Base-by-base conservation (phyloP, 2,113 vertebrate genomes). In the human (Homo sapiens) region DNA sequence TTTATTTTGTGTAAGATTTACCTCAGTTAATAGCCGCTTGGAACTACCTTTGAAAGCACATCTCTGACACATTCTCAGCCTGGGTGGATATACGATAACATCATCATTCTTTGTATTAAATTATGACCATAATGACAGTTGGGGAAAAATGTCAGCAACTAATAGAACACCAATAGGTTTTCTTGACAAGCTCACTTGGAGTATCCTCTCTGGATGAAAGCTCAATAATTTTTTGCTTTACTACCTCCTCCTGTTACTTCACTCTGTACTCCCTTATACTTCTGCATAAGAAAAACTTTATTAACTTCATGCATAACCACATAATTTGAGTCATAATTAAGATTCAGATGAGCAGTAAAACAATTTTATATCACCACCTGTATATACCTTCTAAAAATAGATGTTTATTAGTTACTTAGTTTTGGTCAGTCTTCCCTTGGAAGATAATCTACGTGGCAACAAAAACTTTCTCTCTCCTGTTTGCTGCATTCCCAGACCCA, bases 381-480 rank as follows among this genome's bases (percentile, higher is more conserved):
- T 38, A 43, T 35, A 38, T 85, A 91, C 25, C 16, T 85, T 90
- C 38, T 90, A 88, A 76, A 66, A 30, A 66, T 52, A 88, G 57
- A 78, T 94, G 45, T 81, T 84, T 89, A 52, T 96, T 87, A 52
- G 43, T 96, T 93, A 70, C 20, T 94, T 93, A 93, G 52, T 78
- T 82, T 81, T 64, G 8, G 18, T 83, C 30, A 85, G 13, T 90
- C 17, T 80, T 94, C 38, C 27, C 35, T 72, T 25, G 20, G 27
- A 81, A 52, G 20, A 70, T 48, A 72, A 52, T 68, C 25, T 35
- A 14, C 3, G 16, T 52, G 64, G 73, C 75, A 52, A 93, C 12
- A 75, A 3, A 48, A 87, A 57, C 9, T 35, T 45, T 4, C 10
- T 89, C 11, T 52, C 59, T 86, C 55, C 22, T 61, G 10, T 95